These are phyloP conservation scores for Siniperca knerii DNA, from an alignment of 2,113 vertebrate genomes.

Conservation along the genomic window DNA sequence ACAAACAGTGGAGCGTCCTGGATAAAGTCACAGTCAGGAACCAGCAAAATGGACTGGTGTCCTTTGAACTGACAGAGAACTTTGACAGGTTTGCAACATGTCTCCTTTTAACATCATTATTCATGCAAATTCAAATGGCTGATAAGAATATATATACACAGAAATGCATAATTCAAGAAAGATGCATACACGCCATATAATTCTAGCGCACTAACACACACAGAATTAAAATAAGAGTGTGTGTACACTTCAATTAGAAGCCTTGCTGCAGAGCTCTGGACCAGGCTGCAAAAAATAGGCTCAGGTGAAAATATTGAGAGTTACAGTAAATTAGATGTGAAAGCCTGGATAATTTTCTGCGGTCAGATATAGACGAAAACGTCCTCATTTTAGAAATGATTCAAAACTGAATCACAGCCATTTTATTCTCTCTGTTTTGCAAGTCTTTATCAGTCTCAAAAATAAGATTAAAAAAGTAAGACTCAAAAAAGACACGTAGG, in stretches of 20 bases:
- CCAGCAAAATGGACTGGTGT: conserved; percentile 85
- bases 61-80: conserved; percentile 87
- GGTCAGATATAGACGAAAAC: neutral
- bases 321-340: neutral
- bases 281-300: neutral
- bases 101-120: neutral
- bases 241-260: neutral
- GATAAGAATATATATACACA: neutral
- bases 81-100: conserved; percentile 84
- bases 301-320: neutral
- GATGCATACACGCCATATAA: neutral
- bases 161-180: neutral
- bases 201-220: neutral
- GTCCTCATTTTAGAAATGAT: neutral
- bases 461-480: too few species aligned
- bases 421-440: neutral
- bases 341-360: conserved; percentile 1
- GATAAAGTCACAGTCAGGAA: conserved; percentile 83
- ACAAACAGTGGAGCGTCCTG: conserved; percentile 86
- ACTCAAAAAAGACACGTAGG: neutral
- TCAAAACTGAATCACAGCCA: too few species aligned
- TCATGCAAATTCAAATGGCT: neutral
- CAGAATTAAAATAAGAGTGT: neutral
- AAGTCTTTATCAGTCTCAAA: too few species aligned
- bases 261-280: neutral